Evolutionary conservation across 2,113 vertebrate genomes (phyloP), one percentile per base, ranked within the genome.

Genomic region (Symphodus melops): DNA sequence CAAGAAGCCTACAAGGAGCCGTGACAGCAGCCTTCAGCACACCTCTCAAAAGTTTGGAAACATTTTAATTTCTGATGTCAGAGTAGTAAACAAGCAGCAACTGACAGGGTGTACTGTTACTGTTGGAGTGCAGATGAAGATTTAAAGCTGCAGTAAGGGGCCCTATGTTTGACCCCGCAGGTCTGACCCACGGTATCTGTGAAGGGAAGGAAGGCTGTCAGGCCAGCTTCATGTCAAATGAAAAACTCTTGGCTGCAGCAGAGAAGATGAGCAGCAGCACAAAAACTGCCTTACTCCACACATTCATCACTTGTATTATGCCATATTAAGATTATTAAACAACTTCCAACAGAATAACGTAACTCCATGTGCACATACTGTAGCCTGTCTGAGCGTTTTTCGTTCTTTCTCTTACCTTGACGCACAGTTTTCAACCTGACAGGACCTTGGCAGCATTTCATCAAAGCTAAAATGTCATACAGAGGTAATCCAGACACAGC

Each of bases 401-500:
- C 16, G 12, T 5, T 46, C 94, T 85, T 87, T 93, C 41, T 72
- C 93, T 90, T 93, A 98, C 97, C 97, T 97, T 94, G 97, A 84
- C 94, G 93, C 91, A 98, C 97, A 88, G 95, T 94, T 91, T 93
- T 97, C 74, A 98, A 89, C 86, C 93, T 92, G 93, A 97, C 76
- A 33, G 96, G 94, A 55, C 94, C 95, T 84, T 92, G 85, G 93
- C 95, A 95, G 92, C 89, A 94, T 59, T 95, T 92, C 66, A 98
- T 89, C 86, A 97, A 86, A 16, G 92, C 91, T 84, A 94, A 87
- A 60, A 98, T 95, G 86, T 99, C 97, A 84, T 98, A 98, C 33
- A 95, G 95, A 37, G 97, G 97, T 92, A 99, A 91, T 68, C 97
- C 97, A 17, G 97, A 95, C 88, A 98, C 96, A 13, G 96, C 91